These are phyloP conservation scores for Mesoligia furuncula DNA, from an alignment of 2,888 invertebrate genomes.

Conservation along the genomic window DNA sequence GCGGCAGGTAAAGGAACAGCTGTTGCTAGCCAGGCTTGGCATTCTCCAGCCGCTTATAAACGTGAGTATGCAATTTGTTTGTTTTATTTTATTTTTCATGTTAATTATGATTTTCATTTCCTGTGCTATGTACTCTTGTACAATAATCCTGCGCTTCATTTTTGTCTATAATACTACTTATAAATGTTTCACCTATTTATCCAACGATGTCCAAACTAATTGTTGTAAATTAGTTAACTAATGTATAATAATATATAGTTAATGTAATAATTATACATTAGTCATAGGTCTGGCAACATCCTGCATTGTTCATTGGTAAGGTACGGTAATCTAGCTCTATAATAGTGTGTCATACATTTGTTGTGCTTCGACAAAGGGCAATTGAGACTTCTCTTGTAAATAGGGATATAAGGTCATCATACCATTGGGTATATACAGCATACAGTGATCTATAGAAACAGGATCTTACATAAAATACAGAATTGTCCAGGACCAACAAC, in stretches of 20 bases:
- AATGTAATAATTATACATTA: constrained; percentile 15
- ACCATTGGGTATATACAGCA: background rate
- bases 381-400: background rate
- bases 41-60: constrained; percentile 87
- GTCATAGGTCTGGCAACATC: constrained; percentile 26
- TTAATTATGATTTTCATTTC: constrained; percentile 10
- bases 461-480: background rate
- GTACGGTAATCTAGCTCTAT: constrained; percentile 13
- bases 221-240: background rate
- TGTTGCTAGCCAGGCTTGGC: constrained; percentile 95
- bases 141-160: constrained; percentile 14
- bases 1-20: constrained; percentile 95
- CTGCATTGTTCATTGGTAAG: constrained; percentile 27
- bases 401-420: background rate
- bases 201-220: background rate
- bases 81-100: background rate
- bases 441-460: background rate
- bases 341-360: constrained; percentile 7
- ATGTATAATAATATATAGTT: background rate
- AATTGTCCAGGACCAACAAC: background rate
- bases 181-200: constrained; percentile 14
- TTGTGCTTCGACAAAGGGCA: background rate
- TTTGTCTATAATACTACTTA: background rate
- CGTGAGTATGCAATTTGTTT: constrained; percentile 73
- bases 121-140: constrained; percentile 5